These are phyloP conservation scores for Cyclopterus lumpus DNA, from an alignment of 2,797 vertebrate species.

Conservation along the genomic window DNA sequence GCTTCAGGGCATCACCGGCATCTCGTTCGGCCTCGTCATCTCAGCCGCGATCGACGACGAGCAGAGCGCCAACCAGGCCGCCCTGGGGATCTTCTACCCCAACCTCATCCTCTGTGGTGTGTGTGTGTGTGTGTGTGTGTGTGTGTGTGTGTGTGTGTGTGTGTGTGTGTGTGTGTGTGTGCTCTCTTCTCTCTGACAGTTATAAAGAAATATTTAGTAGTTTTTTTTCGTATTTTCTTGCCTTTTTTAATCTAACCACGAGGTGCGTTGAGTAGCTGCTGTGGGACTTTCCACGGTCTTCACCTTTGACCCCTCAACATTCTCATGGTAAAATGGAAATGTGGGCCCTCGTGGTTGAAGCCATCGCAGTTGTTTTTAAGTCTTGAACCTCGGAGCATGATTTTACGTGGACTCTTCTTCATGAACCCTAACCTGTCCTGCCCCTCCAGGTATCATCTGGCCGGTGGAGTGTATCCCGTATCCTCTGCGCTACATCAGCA, in stretches of 20 bases:
- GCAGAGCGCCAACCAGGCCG: constrained; percentile 86
- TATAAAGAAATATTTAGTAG: not conserved
- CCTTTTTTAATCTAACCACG: not conserved
- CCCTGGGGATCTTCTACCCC: constrained; percentile 87
- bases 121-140: constrained; percentile 9
- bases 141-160: not conserved
- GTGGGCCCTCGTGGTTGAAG: not conserved
- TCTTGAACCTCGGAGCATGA: too few species aligned
- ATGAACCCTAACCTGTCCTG: constrained; percentile 6
- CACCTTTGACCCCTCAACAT: not conserved
- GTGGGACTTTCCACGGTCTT: not conserved
- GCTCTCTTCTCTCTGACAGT: not conserved
- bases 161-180: not conserved
- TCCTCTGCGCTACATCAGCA: constrained; percentile 84
- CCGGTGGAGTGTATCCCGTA: constrained; percentile 87
- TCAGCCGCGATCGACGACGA: constrained; percentile 86
- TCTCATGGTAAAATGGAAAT: not conserved
- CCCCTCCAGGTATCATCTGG: constrained; percentile 83
- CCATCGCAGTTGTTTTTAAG: not conserved
- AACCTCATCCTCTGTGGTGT: constrained; percentile 84
- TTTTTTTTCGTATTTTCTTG: not conserved
- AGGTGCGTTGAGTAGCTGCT: not conserved
- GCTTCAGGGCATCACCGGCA: constrained; percentile 83
- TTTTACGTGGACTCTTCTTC: too few species aligned
- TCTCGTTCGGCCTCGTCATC: constrained; percentile 86